Evolutionary conservation across 2,113 vertebrate species (phyloP).

Genomic region (Pelodiscus sinensis): DNA sequence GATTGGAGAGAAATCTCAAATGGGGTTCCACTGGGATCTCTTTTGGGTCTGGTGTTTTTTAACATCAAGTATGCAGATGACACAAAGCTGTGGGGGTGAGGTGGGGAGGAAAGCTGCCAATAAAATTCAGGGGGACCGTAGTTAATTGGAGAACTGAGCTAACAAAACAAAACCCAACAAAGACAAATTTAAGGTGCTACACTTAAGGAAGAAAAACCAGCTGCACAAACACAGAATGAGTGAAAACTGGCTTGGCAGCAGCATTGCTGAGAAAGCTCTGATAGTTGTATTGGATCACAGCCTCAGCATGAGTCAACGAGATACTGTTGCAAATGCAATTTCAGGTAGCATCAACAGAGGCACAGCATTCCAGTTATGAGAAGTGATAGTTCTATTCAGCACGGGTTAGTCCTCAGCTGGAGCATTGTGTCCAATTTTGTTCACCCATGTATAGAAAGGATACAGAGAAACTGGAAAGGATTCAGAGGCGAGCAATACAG

Average conservation of each 20-base stretch:
- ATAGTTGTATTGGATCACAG: not conserved
- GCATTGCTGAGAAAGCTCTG: not conserved
- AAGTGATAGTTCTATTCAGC: no score
- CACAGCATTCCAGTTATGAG: no score
- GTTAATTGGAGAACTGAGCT: not conserved
- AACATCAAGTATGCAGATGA: not conserved
- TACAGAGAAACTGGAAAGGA: no score
- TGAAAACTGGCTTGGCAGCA: not conserved
- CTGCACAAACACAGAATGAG: not conserved
- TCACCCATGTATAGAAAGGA: no score
- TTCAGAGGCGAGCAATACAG: no score
- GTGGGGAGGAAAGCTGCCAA: not conserved
- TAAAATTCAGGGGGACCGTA: not conserved
- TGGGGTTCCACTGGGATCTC: not conserved
- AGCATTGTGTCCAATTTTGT: no score
- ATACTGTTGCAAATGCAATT: not conserved
- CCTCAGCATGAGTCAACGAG: not conserved
- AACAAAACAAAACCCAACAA: not conserved
- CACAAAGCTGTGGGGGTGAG: not conserved
- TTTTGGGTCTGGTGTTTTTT: not conserved
- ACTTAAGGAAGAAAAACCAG: not conserved
- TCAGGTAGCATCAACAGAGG: no score
- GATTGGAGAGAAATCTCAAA: not conserved
- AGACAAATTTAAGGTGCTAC: not conserved
- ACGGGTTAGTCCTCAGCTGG: no score